These are phyloP conservation scores for Ganaspis sp. DNA, from an alignment of 1,140 invertebrate species.

Conservation along the genomic window DNA sequence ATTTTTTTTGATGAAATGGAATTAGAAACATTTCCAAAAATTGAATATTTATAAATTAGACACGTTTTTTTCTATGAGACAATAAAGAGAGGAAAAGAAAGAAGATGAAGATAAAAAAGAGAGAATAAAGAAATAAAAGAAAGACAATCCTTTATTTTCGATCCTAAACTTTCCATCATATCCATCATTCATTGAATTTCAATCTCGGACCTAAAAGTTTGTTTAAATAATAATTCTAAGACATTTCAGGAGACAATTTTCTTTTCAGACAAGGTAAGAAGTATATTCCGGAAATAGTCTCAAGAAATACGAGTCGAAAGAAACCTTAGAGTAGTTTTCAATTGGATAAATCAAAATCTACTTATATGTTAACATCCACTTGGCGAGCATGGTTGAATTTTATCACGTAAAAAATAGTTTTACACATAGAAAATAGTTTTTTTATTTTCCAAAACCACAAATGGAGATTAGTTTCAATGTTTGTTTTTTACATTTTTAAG, in stretches of 20 bases:
- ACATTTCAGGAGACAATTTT: background rate
- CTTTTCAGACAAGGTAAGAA: background rate
- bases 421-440: background rate
- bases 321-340: background rate
- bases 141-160: too few relatives aligned
- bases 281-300: background rate
- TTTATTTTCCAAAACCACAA: slow-evolving; percentile 1
- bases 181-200: too few relatives aligned
- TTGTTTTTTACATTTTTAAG: background rate
- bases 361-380: slow-evolving; percentile 13
- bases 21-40: too few relatives aligned
- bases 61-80: too few relatives aligned
- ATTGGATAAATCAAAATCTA: slow-evolving; percentile 14
- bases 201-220: too few relatives aligned
- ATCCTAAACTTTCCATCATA: too few relatives aligned
- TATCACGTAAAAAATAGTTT: background rate
- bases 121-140: too few relatives aligned
- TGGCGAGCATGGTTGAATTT: background rate
- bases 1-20: too few relatives aligned
- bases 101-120: too few relatives aligned
- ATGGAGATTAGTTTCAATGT: background rate
- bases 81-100: too few relatives aligned
- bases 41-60: too few relatives aligned
- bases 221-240: too few relatives aligned
- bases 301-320: background rate